Base-by-base conservation (phyloP, 2,113 vertebrate genomes). In the Pterocles orientalis region DNA sequence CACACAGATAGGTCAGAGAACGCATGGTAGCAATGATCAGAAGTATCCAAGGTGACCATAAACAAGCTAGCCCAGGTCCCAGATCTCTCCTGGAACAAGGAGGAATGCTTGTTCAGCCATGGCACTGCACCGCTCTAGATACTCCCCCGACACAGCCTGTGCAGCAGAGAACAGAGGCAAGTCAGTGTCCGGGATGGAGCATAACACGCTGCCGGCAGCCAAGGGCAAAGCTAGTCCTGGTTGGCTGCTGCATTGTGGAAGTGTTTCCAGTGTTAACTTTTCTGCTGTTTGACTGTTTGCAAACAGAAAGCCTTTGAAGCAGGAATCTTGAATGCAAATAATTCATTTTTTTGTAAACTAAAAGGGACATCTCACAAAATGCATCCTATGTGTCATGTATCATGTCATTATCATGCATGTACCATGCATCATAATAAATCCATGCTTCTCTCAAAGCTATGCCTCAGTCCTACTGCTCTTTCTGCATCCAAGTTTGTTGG, bases 141-240 rank as follows among this genome's bases (percentile, higher is more conserved):
- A 43, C 26, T 14, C 26, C 51, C 51, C 51, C 26, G 26, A 25
- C 51, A 53, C 15, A 53, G 25, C 51, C 26, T 53, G 26, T 26
- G 26, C 61, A n/a, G 62, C 31, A 47, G 76, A 60, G 39, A 16
- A 62, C 29, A 50, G 25, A 68, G 48, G 48, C 21, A 23, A 65
- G 36, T 3, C 0, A 0, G 33, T 6, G 64, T 1, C 0, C 0
- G 33, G 14, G 31, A 36, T 24, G 18, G 18, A 78, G 23, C 0
- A 0, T 6, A 45, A 43, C 34, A 25, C 0, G 0, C 71, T 64
- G 51, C 53, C 53, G 20, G 48, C 21, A 72, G 54, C 64, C 21
- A 2, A 61, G 86, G 36, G 31, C 82, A 69, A 45, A 82, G 66
- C 34, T 48, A 48, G 31, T 10, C 14, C 47, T 31, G 56, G 10